Base-by-base conservation (phyloP, 2,113 vertebrate species). In the Hucho hucho region DNA sequence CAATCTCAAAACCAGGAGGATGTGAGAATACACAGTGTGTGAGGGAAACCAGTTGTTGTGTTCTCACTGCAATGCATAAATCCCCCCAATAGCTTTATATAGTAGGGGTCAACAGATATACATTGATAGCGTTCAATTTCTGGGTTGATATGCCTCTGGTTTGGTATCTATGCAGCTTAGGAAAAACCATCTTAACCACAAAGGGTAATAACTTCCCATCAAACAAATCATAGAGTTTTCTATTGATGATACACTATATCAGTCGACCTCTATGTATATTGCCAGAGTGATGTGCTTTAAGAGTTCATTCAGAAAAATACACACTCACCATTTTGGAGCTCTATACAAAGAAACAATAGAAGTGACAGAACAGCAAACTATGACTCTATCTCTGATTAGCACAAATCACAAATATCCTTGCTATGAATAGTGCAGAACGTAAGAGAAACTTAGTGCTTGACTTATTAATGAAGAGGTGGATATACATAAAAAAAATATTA, bases 31-130 rank as follows among this genome's bases (percentile, higher is more conserved):
- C 69, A 81, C 74, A 70, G 66, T 58, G 32, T 69, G 70, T 22
- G 49, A 80, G 59, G n/a, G 69, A 64, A 72, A 26, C 73, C 67
- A 84, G 78, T 74, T 77, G 13, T 78, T 64, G 72, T 64, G 71
- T 66, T 88, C 74, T 87, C 77, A 73, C 53, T 74, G 68, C n/a
- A 74, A 47, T 78, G 68, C 56, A 72, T 78, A 56, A 75, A 92
- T 91, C 87, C 92, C 86, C 92, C 92, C 92, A 93, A 92, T 92
- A 93, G 90, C 93, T 89, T 90, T 77, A 89, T 92, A 92, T 91
- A 89, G 84, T 87, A 93, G 92, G 93, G 92, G 92, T 92, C 86
- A 86, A 92, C 91, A 88, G 92, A 93, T 83, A 92, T 91, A 90
- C 84, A 82, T 70, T 67, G 28, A 59, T 46, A 14, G 43, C 37